Base-by-base conservation (phyloP, 2,797 vertebrate species). In the Rhinatrema bivittatum region DNA sequence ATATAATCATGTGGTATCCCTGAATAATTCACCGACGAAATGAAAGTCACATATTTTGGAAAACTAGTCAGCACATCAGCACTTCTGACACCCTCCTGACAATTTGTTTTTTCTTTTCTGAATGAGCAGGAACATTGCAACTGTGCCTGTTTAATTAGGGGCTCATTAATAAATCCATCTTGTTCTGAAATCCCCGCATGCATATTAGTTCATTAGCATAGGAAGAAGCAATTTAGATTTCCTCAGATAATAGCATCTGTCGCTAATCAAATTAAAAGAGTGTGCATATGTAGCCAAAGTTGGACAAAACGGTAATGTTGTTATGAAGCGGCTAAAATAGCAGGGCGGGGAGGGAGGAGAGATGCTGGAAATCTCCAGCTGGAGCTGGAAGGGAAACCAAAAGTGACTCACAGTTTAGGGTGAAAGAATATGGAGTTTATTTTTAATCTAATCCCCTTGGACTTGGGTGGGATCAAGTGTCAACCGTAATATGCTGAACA, bases 171-270 rank as follows among this genome's bases (percentile, higher is more conserved):
- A 76, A 73, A 74, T 64, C 56, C 42, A 35, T 66, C 77, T 75
- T 64, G 68, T 65, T 71, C 66, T 69, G 60, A 62, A 71, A 70
- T 76, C 71, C 56, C 58, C 56, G 40, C 30, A 24, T 61, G 54
- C 52, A 60, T 22, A 46, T 36, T 62, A 71, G 68, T 79, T 78
- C 70, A 79, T 79, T 79, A 79, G 56, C 62, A 59, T 66, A 61
- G 75, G 74, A 79, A 79, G 68, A 76, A 40, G 50, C 57, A 72
- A 67, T 78, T 74, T 72, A 72, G 72, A 74, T 78, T 76, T 73
- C 68, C 71, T 78, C 65, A 64, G 70, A 73, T 76, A 76, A 76
- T 37, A 73, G 60, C 71, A 76, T 76, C 66, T 76, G 70, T 60
- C 42, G 32, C 74, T 76, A 72, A 79, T 68, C 63, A 69, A 63